Evolutionary conservation across 2,113 vertebrate species (phyloP).

Genomic region (Ceratotherium simum): DNA sequence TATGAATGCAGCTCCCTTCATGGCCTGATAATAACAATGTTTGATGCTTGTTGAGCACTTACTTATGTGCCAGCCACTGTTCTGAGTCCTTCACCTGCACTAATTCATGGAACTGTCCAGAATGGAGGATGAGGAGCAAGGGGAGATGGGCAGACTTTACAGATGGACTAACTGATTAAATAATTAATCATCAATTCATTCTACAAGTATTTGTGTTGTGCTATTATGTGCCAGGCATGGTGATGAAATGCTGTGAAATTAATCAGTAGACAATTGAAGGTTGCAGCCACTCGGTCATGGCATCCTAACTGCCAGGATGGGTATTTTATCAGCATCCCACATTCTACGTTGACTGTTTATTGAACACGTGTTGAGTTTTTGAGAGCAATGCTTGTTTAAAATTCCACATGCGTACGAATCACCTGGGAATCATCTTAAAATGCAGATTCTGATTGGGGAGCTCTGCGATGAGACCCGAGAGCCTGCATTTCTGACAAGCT

Average conservation of each 20-base stretch:
- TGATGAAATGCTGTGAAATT: not conserved
- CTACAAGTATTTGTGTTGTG: not conserved
- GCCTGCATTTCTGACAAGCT: not conserved
- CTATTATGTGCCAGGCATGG: not conserved
- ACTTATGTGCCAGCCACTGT: not conserved
- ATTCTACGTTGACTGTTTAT: not conserved
- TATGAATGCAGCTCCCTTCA: not conserved
- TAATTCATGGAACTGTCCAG: not conserved
- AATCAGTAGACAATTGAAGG: not conserved
- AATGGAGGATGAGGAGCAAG: not conserved
- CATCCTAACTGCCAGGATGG: not conserved
- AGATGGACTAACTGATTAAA: not conserved
- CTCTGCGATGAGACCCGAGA: not conserved
- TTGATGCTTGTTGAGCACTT: not conserved
- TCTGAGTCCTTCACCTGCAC: not conserved
- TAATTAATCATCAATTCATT: not conserved
- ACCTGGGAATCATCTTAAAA: not conserved
- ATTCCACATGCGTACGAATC: not conserved
- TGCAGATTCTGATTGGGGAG: not conserved
- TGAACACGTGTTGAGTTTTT: constrained; percentile 1
- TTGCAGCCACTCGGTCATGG: not conserved
- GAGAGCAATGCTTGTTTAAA: not conserved
- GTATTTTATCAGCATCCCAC: not conserved
- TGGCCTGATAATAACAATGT: not conserved
- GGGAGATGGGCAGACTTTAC: not conserved